phyloP scores from a whole-genome alignment of 2,888 invertebrate genomes.

The Dryocosmus kuriphilus region DNA sequence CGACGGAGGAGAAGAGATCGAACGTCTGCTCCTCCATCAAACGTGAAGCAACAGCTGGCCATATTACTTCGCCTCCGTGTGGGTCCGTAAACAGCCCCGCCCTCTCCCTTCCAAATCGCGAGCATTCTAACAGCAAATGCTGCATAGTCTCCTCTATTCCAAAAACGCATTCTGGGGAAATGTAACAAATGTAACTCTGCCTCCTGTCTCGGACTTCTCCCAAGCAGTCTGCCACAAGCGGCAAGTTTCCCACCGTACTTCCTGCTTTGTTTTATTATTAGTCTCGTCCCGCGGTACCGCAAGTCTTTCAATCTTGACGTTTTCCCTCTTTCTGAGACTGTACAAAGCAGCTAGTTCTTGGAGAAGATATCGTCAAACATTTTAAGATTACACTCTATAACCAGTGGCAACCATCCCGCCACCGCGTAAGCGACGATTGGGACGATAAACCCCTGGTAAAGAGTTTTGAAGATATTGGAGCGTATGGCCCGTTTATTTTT shows the following conservation, averaged over 20 bases:
- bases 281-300: neutral
- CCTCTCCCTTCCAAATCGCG: too few species aligned
- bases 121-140: too few species aligned
- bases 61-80: too few species aligned
- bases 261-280: neutral
- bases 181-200: neutral
- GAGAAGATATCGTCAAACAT: neutral
- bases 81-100: too few species aligned
- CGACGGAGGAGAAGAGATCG: too few species aligned
- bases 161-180: too few species aligned
- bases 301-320: neutral
- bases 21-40: too few species aligned
- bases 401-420: constrained; percentile 44
- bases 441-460: constrained; percentile 49
- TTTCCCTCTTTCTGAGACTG: neutral
- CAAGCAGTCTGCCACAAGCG: constrained; percentile 38
- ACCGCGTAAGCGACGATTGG: constrained; percentile 49
- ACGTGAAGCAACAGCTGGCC: too few species aligned
- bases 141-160: too few species aligned
- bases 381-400: neutral
- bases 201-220: neutral
- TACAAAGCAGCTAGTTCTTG: neutral
- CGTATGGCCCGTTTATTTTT: constrained; percentile 45
- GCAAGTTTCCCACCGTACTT: neutral
- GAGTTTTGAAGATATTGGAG: neutral